These are phyloP conservation scores for Hippopotamyrus pictus DNA, from an alignment of 2,797 vertebrate genomes.

Conservation along the genomic window DNA sequence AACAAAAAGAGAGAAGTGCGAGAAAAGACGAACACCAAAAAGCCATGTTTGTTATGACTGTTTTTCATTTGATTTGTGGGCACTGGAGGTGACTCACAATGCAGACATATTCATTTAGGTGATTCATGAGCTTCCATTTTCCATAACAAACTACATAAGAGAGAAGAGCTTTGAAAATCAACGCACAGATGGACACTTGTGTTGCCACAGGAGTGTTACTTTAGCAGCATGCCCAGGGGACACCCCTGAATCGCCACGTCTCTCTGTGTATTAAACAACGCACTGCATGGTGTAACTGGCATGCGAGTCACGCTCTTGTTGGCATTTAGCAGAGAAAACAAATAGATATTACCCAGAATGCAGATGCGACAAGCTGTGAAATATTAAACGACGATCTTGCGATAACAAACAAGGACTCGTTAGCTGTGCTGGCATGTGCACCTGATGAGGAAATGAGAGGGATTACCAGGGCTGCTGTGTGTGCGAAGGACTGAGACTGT, in stretches of 20 bases:
- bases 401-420: neutral
- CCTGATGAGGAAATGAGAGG: neutral
- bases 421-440: neutral
- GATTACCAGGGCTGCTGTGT: neutral
- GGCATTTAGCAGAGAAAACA: neutral
- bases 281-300: neutral
- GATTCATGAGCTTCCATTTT: neutral
- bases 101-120: neutral
- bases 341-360: neutral
- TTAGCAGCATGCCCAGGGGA: neutral
- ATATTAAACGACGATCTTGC: neutral
- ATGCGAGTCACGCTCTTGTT: neutral
- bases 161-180: slow-evolving; percentile 22
- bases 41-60: neutral
- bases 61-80: neutral
- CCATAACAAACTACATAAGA: slow-evolving; percentile 10
- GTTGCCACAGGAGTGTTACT: neutral
- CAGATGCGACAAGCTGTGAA: neutral
- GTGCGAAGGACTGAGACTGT: neutral
- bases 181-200: slow-evolving; percentile 18
- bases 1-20: neutral
- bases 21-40: neutral
- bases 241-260: neutral
- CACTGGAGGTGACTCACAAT: neutral
- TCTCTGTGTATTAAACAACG: neutral